Evolutionary conservation across 2,888 invertebrate genomes (phyloP).

Genomic region (Dasypolia templi): DNA sequence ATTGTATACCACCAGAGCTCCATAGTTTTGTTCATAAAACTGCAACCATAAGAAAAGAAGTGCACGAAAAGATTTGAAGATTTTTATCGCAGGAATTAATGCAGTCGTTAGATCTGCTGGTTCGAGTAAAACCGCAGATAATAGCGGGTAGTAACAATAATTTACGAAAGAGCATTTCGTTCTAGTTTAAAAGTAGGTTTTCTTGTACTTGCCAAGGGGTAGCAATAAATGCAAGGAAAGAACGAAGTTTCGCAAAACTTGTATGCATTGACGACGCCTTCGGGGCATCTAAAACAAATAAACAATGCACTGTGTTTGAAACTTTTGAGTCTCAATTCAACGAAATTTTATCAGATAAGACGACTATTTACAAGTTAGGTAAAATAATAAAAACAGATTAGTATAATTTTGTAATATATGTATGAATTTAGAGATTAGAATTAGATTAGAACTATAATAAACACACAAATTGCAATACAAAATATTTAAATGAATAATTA

Average conservation of each 20-base stretch:
- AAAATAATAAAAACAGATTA: no score
- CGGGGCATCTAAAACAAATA: background rate
- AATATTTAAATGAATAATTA: no score
- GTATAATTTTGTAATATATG: no score
- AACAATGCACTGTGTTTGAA: no score
- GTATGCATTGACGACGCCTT: constrained; percentile 10
- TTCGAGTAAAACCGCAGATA: constrained; percentile 40
- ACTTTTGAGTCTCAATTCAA: background rate
- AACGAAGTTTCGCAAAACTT: constrained; percentile 23
- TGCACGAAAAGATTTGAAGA: constrained; percentile 25
- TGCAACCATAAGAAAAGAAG: constrained; percentile 15
- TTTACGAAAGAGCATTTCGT: constrained; percentile 34
- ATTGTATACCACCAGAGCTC: background rate
- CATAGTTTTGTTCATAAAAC: constrained; percentile 13
- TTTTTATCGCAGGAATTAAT: constrained; percentile 45
- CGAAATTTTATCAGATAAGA: no score
- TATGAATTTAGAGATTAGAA: no score
- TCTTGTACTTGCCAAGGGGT: constrained; percentile 44
- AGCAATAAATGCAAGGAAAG: constrained; percentile 12
- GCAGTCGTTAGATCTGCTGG: constrained; percentile 29
- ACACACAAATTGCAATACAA: no score
- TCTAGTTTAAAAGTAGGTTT: constrained; percentile 52
- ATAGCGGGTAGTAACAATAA: constrained; percentile 50
- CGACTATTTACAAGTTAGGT: no score
- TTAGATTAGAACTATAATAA: no score